phyloP scores from a whole-genome alignment of 2,113 vertebrate genomes.

The Pica pica region DNA sequence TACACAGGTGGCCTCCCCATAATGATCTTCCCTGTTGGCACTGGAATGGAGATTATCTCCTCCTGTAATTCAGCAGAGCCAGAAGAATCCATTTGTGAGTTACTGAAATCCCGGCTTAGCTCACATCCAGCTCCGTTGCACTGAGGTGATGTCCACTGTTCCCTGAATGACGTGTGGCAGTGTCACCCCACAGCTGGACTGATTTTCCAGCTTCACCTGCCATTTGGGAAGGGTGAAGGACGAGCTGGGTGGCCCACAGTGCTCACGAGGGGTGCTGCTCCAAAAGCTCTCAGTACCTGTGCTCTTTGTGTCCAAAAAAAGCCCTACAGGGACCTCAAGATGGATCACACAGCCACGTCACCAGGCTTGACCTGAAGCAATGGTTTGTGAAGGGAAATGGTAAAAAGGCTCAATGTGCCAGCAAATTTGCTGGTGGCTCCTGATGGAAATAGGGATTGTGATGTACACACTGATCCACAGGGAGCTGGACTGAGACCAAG shows the following conservation, averaged over 20 bases:
- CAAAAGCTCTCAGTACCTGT: not conserved
- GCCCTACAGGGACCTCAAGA: not conserved
- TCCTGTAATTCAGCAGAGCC: not conserved
- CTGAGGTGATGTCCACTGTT: not conserved
- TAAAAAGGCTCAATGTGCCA: not conserved
- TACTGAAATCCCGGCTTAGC: not conserved
- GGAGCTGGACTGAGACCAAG: slow-evolving; percentile 35
- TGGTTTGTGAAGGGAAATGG: slow-evolving; percentile 27
- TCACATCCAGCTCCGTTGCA: not conserved
- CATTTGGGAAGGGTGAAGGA: not conserved
- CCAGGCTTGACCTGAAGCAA: not conserved
- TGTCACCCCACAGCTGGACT: not conserved
- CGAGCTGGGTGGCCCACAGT: not conserved
- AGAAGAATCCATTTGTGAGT: not conserved
- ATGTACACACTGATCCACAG: not conserved
- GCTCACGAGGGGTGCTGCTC: not conserved
- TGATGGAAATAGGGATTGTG: not conserved
- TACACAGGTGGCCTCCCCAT: not conserved
- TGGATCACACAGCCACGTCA: not conserved
- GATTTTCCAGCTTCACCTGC: not conserved
- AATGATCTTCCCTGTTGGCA: slow-evolving; percentile 2
- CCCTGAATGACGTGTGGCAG: not conserved
- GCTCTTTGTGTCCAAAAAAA: not conserved
- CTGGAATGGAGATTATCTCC: not conserved
- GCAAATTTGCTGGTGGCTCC: not conserved